A percentile compares a stretch with the other conserved stretches of the same genome.
phyloP scores from a whole-genome alignment of 2,888 invertebrate species.

The Mythimna ferrago region DNA sequence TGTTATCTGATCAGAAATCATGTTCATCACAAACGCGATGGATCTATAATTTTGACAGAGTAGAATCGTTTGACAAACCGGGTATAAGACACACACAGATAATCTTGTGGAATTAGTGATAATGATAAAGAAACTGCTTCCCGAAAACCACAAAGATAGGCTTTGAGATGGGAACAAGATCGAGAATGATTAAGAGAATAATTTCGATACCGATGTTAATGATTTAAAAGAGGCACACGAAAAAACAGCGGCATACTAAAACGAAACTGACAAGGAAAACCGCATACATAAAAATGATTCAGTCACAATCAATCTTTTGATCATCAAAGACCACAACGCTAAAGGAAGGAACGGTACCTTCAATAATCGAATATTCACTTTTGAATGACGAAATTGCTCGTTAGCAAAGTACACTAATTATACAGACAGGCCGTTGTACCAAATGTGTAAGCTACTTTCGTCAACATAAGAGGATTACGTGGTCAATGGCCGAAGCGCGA shows the following conservation, averaged over 20 bases:
- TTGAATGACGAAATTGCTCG: constrained; percentile 48
- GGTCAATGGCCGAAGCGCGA: constrained; percentile 68
- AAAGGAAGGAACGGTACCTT: constrained; percentile 44
- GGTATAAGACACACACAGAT: neutral
- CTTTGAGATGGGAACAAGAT: neutral
- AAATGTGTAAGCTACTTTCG: constrained; percentile 66
- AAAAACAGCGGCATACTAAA: neutral
- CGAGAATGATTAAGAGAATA: neutral
- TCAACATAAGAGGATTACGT: constrained; percentile 68
- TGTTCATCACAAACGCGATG: constrained; percentile 8
- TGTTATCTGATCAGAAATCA: constrained; percentile 7
- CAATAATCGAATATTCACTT: constrained; percentile 30
- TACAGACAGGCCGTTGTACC: constrained; percentile 49
- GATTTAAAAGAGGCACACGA: neutral
- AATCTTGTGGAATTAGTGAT: constrained; percentile 3
- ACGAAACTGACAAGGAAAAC: constrained; percentile 36
- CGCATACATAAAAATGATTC: constrained; percentile 28
- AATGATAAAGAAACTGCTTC: neutral
- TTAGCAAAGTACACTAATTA: constrained; percentile 57
- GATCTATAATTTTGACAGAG: constrained; percentile 24
- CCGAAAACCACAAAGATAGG: neutral
- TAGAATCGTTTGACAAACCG: constrained; percentile 9
- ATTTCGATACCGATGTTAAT: neutral
- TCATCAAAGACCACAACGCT: constrained; percentile 28
- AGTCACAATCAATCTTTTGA: constrained; percentile 40